Evolutionary conservation across 2,797 vertebrate genomes (phyloP), one percentile per base, ranked within the genome.

Genomic region (Peromyscus attwateri): DNA sequence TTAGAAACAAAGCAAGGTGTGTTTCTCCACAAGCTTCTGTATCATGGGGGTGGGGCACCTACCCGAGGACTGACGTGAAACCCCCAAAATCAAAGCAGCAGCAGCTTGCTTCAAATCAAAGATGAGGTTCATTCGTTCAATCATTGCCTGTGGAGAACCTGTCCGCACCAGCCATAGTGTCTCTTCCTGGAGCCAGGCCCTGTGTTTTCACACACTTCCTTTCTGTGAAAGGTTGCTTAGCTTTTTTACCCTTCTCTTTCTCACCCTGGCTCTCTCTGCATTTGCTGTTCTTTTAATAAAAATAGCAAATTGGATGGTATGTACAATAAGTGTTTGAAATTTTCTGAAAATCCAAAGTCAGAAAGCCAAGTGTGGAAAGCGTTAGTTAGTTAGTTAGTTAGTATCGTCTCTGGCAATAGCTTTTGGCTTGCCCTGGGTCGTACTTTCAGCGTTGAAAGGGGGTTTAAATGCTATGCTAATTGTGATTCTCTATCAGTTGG

Each of bases 141-240:
- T 96, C 83, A 55, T 46, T 88, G 87, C 92, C 57, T 57, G 34
- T 97, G 95, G 93, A 82, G 84, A 85, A 4, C 70, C 90, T 79
- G 75, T 81, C 75, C 93, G 57, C 37, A 3, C 46, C 80, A 34
- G 92, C 83, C 87, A 46, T 43, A 6, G 4, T 19, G 34, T 37
- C 76, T 95, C 91, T 89, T 49, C 82, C 90, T 64, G 11, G 73
- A 12, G 82, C 91, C 70, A 11, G 1, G n/a, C 49, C 89, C 57
- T 95, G 46, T 81, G 76, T 94, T 96, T 92, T 84, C 96, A 91
- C 89, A 93, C 96, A 96, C 97, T 97, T 98, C 98, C 97, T 98
- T 98, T 98, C 98, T 98, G 95, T 98, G 98, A 98, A 98, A 98
- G 98, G 98, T 97, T 95, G 94, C 97, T 96, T 97, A 97, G 80